Evolutionary conservation across 2,797 vertebrate species (phyloP), one percentile per base, ranked within the genome.

Genomic region (Phoeniculus purpureus): DNA sequence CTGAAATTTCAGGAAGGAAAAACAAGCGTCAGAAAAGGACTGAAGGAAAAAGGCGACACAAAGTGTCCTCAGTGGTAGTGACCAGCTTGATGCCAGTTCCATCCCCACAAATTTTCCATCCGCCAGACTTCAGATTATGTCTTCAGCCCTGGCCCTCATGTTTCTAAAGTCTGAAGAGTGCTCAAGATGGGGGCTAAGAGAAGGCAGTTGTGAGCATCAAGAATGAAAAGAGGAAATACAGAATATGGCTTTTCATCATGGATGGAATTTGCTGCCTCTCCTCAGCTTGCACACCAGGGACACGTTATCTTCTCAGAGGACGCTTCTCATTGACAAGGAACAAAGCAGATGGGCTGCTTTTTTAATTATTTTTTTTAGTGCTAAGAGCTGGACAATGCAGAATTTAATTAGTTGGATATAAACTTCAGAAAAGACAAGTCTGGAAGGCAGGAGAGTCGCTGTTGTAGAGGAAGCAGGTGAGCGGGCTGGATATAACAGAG

Each of bases 401-500:
- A 83, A 75, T 91, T 94, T 92, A 94, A 93, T 89, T 92, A 88
- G 54, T 64, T 65, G 25, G 88, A 89, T 74, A 66, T 73, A 84
- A 90, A 93, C 54, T 80, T 90, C 68, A 91, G 73, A 65, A 81
- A 94, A 90, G 66, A 43, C 40, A 84, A 81, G 45, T 66, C 84
- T 68, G 81, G 72, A 92, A 87, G 59, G 37, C n/a, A 91, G 55
- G 31, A 78, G 15, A 18, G 29, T 85, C 18, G 26, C 80, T 87
- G 25, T 25, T 74, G 26, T 59, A 48, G 73, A 93, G 43, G 67
- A 88, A 87, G 73, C 5, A n/a, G 1, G 64, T 78, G 66, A 80
- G 75, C 40, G 75, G 59, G 47, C 88, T 93, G 55, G 56, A 92
- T 94, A 90, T 45, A 95, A 75, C 2, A 3, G 60, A 74, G 37